Evolutionary conservation across 2,888 invertebrate species (phyloP), one percentile per base, ranked within the genome.

Genomic region (Troides helena): DNA sequence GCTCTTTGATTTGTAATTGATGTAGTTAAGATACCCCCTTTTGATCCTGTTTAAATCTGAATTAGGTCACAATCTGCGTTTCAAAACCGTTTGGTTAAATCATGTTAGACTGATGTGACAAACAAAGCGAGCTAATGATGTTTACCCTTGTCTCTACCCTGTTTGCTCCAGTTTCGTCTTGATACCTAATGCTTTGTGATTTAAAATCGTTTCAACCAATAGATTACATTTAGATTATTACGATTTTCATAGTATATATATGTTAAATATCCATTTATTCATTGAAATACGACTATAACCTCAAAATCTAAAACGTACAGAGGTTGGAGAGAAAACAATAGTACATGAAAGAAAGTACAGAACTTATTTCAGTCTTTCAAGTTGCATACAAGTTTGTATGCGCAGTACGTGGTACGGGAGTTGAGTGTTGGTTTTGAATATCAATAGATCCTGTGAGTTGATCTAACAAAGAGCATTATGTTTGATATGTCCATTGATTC

Each of bases 381-480:
- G 64, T 71, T 67, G 70, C 67, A 71, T 65, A 46, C 21, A 67
- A 71, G 65, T 71, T 67, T 61, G 64, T 67, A 67, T 71, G 65
- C 65, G 64, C 18, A 25, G 56, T 57, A 71, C 65, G 70, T 70
- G 67, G 61, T 36, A 25, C 70, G 58, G 58, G 57, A 70, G 70
- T 70, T 67, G 65, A 71, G 65, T 67, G 60, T 71, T 71, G 70
- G 67, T 71, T 67, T 71, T 71, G 70, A 71, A 71, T 71, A 67
- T 71, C 67, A 71, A 71, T 65, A 64, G 65, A 61, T 36, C 25
- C 46, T 43, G 64, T 12, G 61, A 67, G 67, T 57, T 25, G 46
- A 67, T 71, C 65, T 62, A 71, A 61, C 66, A 67, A 65, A 67
- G 67, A 67, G 61, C 64, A 65, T 66, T 39, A 67, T 71, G 46